phyloP scores from a whole-genome alignment of 2,797 vertebrate genomes.

The Xiphophorus birchmanni region DNA sequence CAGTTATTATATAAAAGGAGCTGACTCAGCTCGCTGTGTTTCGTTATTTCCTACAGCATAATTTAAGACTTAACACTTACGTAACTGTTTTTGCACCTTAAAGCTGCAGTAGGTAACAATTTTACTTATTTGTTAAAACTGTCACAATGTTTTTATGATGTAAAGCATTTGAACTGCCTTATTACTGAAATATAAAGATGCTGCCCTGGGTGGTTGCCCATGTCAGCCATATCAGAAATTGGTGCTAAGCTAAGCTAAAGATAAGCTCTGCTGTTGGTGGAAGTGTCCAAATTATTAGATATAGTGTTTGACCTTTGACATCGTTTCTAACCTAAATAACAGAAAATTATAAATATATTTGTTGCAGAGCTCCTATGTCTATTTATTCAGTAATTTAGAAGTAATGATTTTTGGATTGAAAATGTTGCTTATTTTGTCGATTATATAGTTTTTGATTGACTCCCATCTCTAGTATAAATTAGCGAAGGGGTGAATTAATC shows the following conservation, averaged over 20 bases:
- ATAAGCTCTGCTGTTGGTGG: too few species aligned
- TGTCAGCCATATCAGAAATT: too few species aligned
- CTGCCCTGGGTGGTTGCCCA: too few species aligned
- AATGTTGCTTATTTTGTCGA: too few species aligned
- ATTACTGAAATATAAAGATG: too few species aligned
- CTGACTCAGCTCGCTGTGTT: conserved; percentile 9
- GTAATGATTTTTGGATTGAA: neutral
- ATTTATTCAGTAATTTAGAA: neutral
- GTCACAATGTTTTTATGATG: too few species aligned
- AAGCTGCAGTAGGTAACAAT: neutral
- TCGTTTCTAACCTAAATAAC: neutral
- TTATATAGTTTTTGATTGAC: neutral
- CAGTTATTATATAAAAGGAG: conserved; percentile 65
- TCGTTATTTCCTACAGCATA: neutral
- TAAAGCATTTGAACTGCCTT: too few species aligned
- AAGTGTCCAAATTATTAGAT: too few species aligned
- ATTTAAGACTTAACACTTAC: neutral
- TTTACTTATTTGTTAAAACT: too few species aligned
- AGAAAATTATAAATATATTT: neutral
- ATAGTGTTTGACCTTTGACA: too few species aligned
- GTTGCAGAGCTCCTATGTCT: neutral
- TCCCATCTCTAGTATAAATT: neutral
- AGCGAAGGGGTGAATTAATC: neutral
- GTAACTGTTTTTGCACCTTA: neutral
- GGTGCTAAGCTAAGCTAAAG: too few species aligned